Evolutionary conservation across 2,797 vertebrate species (phyloP).

Genomic region (Podargus strigoides): DNA sequence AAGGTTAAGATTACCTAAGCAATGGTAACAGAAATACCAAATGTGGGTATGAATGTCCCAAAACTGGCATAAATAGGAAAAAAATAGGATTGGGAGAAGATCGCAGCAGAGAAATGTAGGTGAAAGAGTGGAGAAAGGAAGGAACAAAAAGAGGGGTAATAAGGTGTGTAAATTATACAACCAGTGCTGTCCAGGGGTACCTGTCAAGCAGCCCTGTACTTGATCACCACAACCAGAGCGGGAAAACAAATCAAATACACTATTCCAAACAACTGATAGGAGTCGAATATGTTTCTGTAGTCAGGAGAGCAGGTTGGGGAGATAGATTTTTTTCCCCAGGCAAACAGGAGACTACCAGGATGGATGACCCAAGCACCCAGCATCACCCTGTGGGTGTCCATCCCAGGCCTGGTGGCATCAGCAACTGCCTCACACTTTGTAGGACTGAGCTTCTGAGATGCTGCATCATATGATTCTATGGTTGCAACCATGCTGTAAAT

Average conservation of each 20-base stretch:
- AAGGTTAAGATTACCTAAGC: not conserved
- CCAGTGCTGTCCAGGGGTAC: not conserved
- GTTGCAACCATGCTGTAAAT: not conserved
- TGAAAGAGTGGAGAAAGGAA: not conserved
- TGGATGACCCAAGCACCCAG: no score
- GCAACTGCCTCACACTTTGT: not conserved
- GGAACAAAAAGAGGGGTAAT: not conserved
- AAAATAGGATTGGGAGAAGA: not conserved
- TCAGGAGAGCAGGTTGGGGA: not conserved
- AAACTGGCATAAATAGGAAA: not conserved
- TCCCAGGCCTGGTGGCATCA: not conserved
- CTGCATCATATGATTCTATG: fast-evolving
- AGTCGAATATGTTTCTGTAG: not conserved
- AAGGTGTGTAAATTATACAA: not conserved
- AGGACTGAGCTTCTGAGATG: not conserved
- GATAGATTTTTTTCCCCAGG: not conserved
- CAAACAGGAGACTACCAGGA: not conserved
- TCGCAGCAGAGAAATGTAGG: not conserved
- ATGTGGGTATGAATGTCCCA: not conserved
- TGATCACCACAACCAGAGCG: not conserved
- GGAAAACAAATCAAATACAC: not conserved
- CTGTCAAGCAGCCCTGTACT: no score
- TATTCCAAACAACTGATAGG: not conserved
- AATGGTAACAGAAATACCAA: not conserved
- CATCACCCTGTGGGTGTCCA: not conserved